phyloP scores from a whole-genome alignment of 2,113 vertebrate species.

The Hippoglossus stenolepis region DNA sequence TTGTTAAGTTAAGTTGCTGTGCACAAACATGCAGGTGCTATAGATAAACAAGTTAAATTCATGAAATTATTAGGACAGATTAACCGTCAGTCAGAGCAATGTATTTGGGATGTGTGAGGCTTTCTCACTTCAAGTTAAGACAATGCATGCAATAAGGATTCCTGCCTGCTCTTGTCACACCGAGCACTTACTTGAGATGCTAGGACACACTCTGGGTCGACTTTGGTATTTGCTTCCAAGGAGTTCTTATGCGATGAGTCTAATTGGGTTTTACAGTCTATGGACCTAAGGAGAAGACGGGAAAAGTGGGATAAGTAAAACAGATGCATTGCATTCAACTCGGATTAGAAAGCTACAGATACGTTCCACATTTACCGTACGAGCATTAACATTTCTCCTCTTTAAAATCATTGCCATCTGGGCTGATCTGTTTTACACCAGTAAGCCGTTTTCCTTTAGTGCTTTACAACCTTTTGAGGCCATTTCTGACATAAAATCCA shows the following conservation, averaged over 20 bases:
- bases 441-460: too few relatives aligned
- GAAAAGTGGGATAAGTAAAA: background rate
- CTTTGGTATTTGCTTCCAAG: conserved; percentile 86
- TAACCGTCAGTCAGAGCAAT: conserved; percentile 5
- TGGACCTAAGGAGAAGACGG: conserved; percentile 78
- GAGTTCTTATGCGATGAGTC: conserved; percentile 86
- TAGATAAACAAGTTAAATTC: conserved; percentile 7
- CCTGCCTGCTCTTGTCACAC: conserved; percentile 8
- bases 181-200: conserved; percentile 88
- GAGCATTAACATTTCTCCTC: too few relatives aligned
- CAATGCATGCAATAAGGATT: conserved; percentile 33
- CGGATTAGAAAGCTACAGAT: background rate
- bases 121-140: conserved; percentile 23
- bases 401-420: too few relatives aligned
- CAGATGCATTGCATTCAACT: background rate
- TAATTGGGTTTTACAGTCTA: conserved; percentile 89
- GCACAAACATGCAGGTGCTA: conserved; percentile 34
- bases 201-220: conserved; percentile 88
- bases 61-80: conserved; percentile 6
- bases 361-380: too few relatives aligned
- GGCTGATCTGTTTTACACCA: too few relatives aligned
- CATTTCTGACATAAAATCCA: too few relatives aligned
- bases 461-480: too few relatives aligned
- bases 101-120: conserved; percentile 8
- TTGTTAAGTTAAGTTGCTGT: conserved; percentile 15